Conservation (phyloP, 1,140 invertebrate genomes). For the Drosophila lowei region DNA sequence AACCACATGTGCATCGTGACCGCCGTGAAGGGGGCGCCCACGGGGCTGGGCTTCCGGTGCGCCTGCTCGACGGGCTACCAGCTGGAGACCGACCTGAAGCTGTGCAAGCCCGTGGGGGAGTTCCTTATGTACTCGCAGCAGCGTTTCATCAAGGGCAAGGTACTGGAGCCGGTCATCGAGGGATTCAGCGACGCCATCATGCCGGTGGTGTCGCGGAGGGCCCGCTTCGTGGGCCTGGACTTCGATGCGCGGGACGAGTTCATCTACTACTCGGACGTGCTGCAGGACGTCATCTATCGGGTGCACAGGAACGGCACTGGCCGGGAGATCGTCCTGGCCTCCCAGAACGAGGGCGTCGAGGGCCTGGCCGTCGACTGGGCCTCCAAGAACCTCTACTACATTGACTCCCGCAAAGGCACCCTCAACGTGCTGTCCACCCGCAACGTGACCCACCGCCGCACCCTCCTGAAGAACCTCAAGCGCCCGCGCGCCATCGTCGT, state of each 20-base stretch:
- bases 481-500: conserved; percentile 97
- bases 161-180: conserved; percentile 93
- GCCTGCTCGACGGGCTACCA: conserved; percentile 96
- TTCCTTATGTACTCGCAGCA: conserved; percentile 99
- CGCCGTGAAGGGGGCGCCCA: conserved; percentile 88
- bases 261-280: conserved; percentile 98
- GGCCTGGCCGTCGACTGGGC: conserved; percentile 98
- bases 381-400: conserved; percentile 98
- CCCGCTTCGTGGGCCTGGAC: conserved; percentile 98
- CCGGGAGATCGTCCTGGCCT: conserved; percentile 95
- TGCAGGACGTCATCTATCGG: conserved; percentile 98
- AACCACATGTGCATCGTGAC: conserved; percentile 98
- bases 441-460: conserved; percentile 92
- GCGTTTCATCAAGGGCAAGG: conserved; percentile 97
- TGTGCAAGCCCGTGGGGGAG: conserved; percentile 93
- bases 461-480: conserved; percentile 94
- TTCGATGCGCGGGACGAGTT: conserved; percentile 96
- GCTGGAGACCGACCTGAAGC: conserved; percentile 89
- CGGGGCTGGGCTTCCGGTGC: conserved; percentile 94
- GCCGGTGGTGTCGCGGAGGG: conserved; percentile 94
- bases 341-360: conserved; percentile 98
- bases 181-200: conserved; percentile 97
- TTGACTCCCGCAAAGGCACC: conserved; percentile 97
- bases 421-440: conserved; percentile 95
- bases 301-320: conserved; percentile 94